A percentile compares a stretch with the other conserved stretches of the same genome.
These are phyloP conservation scores for Conger conger DNA, from an alignment of 2,113 vertebrate species.

Conservation along the genomic window DNA sequence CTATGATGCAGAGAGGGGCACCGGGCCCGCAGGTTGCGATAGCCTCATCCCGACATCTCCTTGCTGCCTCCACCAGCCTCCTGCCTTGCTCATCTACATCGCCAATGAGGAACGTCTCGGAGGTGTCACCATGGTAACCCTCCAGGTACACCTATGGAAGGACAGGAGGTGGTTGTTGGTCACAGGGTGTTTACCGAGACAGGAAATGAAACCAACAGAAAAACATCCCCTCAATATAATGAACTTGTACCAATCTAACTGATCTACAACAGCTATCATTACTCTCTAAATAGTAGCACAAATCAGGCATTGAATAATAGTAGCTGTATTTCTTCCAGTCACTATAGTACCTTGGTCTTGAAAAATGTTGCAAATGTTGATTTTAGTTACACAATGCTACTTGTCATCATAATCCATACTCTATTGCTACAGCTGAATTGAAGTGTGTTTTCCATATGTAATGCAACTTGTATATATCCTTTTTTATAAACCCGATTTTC, in stretches of 20 bases:
- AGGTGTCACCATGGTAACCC: conserved; percentile 93
- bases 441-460: no score
- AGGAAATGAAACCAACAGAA: neutral
- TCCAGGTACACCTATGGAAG: conserved; percentile 69
- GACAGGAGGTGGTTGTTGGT: conserved; percentile 49
- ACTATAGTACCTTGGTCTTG: no score
- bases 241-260: neutral
- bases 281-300: no score
- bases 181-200: neutral
- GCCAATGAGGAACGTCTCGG: conserved; percentile 93
- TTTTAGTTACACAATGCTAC: no score
- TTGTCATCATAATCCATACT: no score
- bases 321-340: no score
- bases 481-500: no score
- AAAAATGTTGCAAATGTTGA: no score
- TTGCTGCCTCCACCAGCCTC: conserved; percentile 83
- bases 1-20: conserved; percentile 82
- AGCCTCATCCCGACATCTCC: conserved; percentile 89
- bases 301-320: no score
- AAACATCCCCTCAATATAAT: neutral
- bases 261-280: neutral
- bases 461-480: no score
- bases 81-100: conserved; percentile 82
- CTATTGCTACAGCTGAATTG: no score
- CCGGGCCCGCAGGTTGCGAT: conserved; percentile 84